Base-by-base conservation (phyloP, 2,797 vertebrate species). In the Crax fasciolata region DNA sequence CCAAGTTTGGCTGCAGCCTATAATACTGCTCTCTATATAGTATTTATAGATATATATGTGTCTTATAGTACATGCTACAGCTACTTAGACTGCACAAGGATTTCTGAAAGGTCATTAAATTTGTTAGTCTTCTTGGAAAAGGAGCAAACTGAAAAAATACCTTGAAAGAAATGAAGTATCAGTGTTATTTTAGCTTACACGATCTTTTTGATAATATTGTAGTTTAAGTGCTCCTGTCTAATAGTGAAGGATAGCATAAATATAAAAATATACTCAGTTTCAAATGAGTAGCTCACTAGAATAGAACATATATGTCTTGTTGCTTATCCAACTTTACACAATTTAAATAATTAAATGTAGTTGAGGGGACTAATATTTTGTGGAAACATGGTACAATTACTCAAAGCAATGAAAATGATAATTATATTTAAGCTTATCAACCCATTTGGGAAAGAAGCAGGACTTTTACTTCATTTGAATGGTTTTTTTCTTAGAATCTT, bases 401-500 rank as follows among this genome's bases (percentile, higher is more conserved):
- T 87, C 58, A 67, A 59, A 78, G 67, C 2, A 63, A 2, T 15
- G 8, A 18, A 43, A 9, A 38, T 81, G 78, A 4, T 1, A 5
- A 39, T 49, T 13, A 14, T 28, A n/a, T 70, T 77, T 43, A 30
- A 48, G 11, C 15, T 58, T 54, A 63, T 49, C n/a, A 28, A 24
- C 7, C 11, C 4, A 43, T 87, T 62, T 83, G 44, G 15, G 79
- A 95, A 66, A 43, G 5, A 83, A 85, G 2, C 2, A 61, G 13
- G 12, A 41, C 1, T 38, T 82, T 84, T 78, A 10, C 68, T 66
- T 59, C 49, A 6, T 19, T 44, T 4, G 4, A 20, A 6, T 52
- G 4, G 0, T 7, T 75, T 35, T 54, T 12, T 0, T 8, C 73
- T 81, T 63, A 19, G 9, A 30, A 4, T 46, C 10, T 46, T 25